Evolutionary conservation across 1,140 invertebrate genomes (phyloP).

Genomic region (Thaumetopoea pityocampa): DNA sequence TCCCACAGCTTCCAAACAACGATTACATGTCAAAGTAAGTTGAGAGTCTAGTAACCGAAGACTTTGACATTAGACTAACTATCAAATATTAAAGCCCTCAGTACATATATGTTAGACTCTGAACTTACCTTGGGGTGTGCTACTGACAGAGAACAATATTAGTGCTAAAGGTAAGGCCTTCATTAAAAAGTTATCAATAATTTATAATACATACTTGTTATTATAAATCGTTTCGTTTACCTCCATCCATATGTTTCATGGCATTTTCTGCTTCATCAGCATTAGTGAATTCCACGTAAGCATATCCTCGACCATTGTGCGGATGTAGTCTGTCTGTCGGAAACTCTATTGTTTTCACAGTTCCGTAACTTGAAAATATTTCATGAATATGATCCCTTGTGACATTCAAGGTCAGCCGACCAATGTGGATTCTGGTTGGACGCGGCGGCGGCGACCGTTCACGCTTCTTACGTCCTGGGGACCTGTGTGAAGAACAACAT

Average conservation of each 20-base stretch:
- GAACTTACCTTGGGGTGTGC: too few relatives aligned
- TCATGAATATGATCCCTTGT: conserved; percentile 95
- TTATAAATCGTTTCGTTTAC: conserved; percentile 53
- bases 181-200: too few relatives aligned
- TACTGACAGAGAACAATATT: too few relatives aligned
- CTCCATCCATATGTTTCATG: conserved; percentile 99
- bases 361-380: conserved; percentile 96
- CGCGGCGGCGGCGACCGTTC: conserved; percentile 90
- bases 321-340: conserved; percentile 91
- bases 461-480: conserved; percentile 72
- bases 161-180: too few relatives aligned
- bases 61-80: too few relatives aligned
- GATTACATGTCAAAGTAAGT: too few relatives aligned
- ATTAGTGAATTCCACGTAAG: conserved; percentile 96
- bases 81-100: too few relatives aligned
- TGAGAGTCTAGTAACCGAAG: too few relatives aligned
- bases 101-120: too few relatives aligned
- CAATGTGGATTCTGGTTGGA: conserved; percentile 94
- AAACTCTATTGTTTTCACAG: conserved; percentile 93
- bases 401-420: conserved; percentile 93
- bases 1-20: too few relatives aligned
- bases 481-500: conserved; percentile 29
- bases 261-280: conserved; percentile 98
- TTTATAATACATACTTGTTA: not conserved
- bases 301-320: conserved; percentile 91